A percentile compares a stretch with the other conserved stretches of the same genome.
Conservation (phyloP, 2,888 invertebrate genomes). For the Microctonus aethiopoides region DNA sequence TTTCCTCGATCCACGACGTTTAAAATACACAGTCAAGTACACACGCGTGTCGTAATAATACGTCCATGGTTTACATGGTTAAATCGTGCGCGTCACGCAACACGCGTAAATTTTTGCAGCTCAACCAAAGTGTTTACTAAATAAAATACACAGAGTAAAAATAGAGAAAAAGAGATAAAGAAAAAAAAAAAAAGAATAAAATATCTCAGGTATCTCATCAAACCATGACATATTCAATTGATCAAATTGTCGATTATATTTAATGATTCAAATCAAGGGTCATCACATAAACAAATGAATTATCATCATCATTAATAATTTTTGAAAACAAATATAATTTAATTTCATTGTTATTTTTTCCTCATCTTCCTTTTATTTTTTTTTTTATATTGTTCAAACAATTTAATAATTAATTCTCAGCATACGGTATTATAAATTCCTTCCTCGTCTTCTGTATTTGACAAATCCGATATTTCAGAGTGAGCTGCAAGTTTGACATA, state of each 20-base stretch:
- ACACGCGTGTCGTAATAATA: slow-evolving; percentile 51
- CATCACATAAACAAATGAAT: background rate
- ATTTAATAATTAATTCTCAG: slow-evolving; percentile 44
- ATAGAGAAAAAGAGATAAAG: background rate
- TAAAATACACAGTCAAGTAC: slow-evolving; percentile 38
- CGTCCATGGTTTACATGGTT: slow-evolving; percentile 46
- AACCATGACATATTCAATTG: background rate
- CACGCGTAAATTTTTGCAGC: slow-evolving; percentile 42
- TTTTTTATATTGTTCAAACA: slow-evolving; percentile 17
- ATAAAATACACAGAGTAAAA: background rate
- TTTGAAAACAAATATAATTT: no score
- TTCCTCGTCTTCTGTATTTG: slow-evolving; percentile 62
- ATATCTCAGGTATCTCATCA: background rate
- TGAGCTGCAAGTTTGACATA: slow-evolving; percentile 61
- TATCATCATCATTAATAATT: background rate
- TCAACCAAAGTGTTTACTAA: slow-evolving; percentile 30
- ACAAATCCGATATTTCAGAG: slow-evolving; percentile 60
- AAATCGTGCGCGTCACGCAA: slow-evolving; percentile 56
- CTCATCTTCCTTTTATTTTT: slow-evolving; percentile 1
- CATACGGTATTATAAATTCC: slow-evolving; percentile 66
- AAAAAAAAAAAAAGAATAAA: background rate
- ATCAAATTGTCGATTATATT: background rate
- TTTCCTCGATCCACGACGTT: slow-evolving; percentile 32
- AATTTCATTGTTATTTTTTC: background rate
- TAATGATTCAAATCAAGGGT: background rate